Conservation (phyloP, 2,888 invertebrate genomes). For the Orchesellides sinensis region DNA sequence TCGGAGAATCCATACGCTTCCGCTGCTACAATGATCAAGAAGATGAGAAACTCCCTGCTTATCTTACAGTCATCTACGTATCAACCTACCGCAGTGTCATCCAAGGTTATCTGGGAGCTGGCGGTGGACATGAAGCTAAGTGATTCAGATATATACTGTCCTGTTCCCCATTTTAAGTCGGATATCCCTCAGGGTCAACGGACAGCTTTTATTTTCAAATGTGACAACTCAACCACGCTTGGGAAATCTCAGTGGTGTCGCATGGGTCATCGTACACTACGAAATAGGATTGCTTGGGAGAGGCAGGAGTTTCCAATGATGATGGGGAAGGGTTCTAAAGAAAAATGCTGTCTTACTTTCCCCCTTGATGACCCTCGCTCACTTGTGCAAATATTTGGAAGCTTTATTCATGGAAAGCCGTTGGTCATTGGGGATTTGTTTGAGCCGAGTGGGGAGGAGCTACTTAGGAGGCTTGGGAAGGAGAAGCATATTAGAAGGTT, state of each 20-base stretch:
- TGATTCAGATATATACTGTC: conserved; percentile 12
- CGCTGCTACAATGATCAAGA: conserved; percentile 9
- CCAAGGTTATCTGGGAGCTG: conserved; percentile 43
- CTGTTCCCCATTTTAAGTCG: conserved; percentile 9
- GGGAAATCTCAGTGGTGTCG: conserved; percentile 19
- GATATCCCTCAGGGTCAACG: conserved; percentile 31
- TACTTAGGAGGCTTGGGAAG: background rate
- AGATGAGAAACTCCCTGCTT: conserved; percentile 6
- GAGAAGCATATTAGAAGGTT: conserved; percentile 3
- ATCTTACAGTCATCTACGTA: background rate
- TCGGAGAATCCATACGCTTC: too few relatives aligned
- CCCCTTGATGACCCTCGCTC: conserved; percentile 53
- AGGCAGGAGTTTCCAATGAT: conserved; percentile 47
- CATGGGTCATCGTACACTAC: conserved; percentile 31
- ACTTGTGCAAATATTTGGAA: conserved; percentile 41
- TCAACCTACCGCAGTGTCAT: conserved; percentile 2
- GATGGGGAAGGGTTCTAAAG: too few relatives aligned
- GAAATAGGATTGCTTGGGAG: conserved; percentile 54
- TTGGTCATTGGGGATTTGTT: conserved; percentile 24
- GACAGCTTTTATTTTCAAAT: conserved; percentile 27
- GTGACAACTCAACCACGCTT: background rate
- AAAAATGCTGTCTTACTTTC: conserved; percentile 50
- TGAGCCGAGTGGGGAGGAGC: conserved; percentile 11
- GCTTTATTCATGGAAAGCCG: conserved; percentile 34
- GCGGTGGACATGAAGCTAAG: conserved; percentile 31